A percentile compares a stretch with the other conserved stretches of the same genome.
phyloP scores from a whole-genome alignment of 2,797 vertebrate genomes.

The Carapus acus region DNA sequence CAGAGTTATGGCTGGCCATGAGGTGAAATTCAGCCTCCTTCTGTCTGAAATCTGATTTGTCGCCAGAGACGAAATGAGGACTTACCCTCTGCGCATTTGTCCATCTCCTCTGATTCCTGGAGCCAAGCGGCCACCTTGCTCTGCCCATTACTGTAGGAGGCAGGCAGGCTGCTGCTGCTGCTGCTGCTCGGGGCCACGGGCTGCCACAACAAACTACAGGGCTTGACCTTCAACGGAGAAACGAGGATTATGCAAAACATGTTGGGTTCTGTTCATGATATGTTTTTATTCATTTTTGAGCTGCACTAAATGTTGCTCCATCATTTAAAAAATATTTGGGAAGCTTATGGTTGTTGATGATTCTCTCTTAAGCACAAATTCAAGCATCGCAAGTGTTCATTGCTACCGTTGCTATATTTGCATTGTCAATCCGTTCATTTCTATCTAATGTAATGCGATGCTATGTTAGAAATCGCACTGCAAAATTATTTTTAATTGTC shows the following conservation, averaged over 20 bases:
- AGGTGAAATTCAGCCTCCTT: constrained; percentile 31
- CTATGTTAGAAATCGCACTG: too few species aligned
- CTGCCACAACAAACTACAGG: constrained; percentile 84
- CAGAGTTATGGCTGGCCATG: constrained; percentile 2
- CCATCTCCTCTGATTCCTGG: constrained; percentile 98
- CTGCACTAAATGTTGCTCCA: too few species aligned
- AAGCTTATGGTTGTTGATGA: too few species aligned
- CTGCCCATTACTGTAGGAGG: constrained; percentile 90
- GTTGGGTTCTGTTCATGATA: too few species aligned
- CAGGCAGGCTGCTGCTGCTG: constrained; percentile 87
- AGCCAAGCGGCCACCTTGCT: constrained; percentile 97
- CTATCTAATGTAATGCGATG: too few species aligned
- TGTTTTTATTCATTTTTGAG: too few species aligned
- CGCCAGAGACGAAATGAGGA: constrained; percentile 21
- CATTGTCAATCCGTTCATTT: too few species aligned
- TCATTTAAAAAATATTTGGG: too few species aligned
- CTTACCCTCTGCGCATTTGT: constrained; percentile 95
- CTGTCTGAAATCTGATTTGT: constrained; percentile 34
- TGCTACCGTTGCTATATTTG: too few species aligned
- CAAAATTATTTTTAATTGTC: too few species aligned
- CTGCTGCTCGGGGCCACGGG: constrained; percentile 70
- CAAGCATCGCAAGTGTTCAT: too few species aligned
- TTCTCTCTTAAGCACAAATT: too few species aligned
- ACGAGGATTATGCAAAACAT: background rate
- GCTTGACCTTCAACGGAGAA: constrained; percentile 72